phyloP scores from a whole-genome alignment of 2,797 vertebrate species.

The Ataeniobius toweri region DNA sequence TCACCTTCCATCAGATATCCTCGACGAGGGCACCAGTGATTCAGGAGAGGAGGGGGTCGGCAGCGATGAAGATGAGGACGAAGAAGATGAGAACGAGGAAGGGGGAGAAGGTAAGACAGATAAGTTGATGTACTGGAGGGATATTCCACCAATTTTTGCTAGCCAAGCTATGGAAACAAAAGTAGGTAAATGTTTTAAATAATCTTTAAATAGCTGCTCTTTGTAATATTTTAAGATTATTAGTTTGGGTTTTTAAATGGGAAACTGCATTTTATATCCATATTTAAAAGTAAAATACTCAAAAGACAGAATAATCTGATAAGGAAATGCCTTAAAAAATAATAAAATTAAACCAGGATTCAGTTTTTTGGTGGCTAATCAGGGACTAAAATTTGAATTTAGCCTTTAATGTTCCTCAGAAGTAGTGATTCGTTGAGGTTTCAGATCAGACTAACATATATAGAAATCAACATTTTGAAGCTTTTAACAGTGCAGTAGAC shows the following conservation, averaged over 20 bases:
- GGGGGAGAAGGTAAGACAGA: constrained; percentile 63
- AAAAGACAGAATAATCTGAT: not conserved
- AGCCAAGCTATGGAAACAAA: not conserved
- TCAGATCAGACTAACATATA: too few relatives aligned
- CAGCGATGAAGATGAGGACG: constrained; percentile 88
- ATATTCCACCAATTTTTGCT: not conserved
- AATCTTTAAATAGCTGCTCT: not conserved
- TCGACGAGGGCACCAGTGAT: constrained; percentile 95
- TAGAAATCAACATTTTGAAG: too few relatives aligned
- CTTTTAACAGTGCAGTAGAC: too few relatives aligned
- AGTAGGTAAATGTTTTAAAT: not conserved
- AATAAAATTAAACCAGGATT: not conserved
- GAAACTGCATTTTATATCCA: not conserved
- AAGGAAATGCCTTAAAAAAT: not conserved
- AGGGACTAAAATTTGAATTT: too few relatives aligned
- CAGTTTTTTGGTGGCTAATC: not conserved
- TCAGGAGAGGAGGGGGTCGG: constrained; percentile 88
- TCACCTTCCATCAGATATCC: constrained; percentile 85
- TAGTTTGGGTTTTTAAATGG: not conserved
- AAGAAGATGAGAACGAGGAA: constrained; percentile 79
- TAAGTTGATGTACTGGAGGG: not conserved
- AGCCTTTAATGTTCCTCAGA: not conserved
- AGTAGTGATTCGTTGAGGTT: too few relatives aligned
- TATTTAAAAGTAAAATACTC: not conserved
- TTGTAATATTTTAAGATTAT: not conserved